Base-by-base conservation (phyloP, 2,888 invertebrate species). In the Eupithecia tripunctaria region DNA sequence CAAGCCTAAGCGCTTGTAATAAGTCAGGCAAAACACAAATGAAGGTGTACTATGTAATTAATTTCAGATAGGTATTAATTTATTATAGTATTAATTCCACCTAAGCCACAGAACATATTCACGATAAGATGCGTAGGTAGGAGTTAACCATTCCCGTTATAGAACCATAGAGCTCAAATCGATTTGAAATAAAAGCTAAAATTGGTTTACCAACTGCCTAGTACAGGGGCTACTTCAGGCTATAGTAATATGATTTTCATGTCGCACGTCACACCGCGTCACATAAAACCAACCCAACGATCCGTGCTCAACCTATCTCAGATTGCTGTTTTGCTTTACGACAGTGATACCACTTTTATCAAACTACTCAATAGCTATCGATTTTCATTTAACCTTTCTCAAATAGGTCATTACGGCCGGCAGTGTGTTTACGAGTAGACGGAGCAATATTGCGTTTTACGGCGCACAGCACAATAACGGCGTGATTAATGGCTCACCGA, bases 401-500 rank as follows among this genome's bases (percentile, higher is more conserved):
- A 89, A 89, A 79, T 87, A 89, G 89, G 92, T 91, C 91, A 91
- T 92, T 92, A 92, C 83, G 81, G 85, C 82, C 82, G 85, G 86
- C 86, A 85, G 85, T 89, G 88, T 90, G 90, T 92, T 92, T 91
- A 89, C 87, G 86, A 89, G 89, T 84, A 70, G 87, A 84, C 77
- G 87, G 87, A 89, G 91, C 91, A 91, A 93, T 91, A 92, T 91
- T 88, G 90, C 87, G 89, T 89, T 90, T 91, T 91, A 89, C 90
- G 88, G 88, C 86, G 85, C 87, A 84, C 83, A 86, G 84, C 87
- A 89, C 90, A 93, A 92, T 92, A 91, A 90, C 89, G 86, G 89
- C 81, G 89, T 94, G 93, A 94, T 94, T 93, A 93, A 94, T 94
- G 92, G 88, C 86, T 86, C 84, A 84, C 84, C 91, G 89, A 90